Conservation (phyloP, 2,888 invertebrate genomes). For the Acleris emargana region DNA sequence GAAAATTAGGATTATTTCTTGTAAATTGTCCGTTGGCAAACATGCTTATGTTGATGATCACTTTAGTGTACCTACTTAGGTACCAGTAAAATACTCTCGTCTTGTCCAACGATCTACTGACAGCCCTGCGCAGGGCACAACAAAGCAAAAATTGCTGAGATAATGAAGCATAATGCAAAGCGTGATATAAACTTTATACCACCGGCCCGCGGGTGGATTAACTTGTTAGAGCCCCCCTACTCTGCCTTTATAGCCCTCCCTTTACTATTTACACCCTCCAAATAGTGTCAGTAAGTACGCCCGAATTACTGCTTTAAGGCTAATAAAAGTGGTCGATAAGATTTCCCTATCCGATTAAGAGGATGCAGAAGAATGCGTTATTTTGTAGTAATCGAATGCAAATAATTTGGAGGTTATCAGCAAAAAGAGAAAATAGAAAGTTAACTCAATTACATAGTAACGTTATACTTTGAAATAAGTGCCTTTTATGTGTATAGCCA, state of each 20-base stretch:
- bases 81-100: too few species aligned
- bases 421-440: not conserved
- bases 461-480: not conserved
- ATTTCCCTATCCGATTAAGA: constrained; percentile 22
- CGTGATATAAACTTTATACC: constrained; percentile 76
- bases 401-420: not conserved
- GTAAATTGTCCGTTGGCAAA: too few species aligned
- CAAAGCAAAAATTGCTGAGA: constrained; percentile 77
- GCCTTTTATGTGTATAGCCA: not conserved
- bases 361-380: not conserved
- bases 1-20: too few species aligned
- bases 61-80: too few species aligned
- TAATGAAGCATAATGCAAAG: constrained; percentile 80
- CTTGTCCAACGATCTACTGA: not conserved
- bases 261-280: constrained; percentile 37
- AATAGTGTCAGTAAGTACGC: constrained; percentile 35
- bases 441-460: too few species aligned
- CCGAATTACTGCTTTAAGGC: constrained; percentile 28
- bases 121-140: constrained; percentile 64
- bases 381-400: not conserved
- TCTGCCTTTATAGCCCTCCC: constrained; percentile 33
- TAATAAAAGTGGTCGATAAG: constrained; percentile 27
- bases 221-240: constrained; percentile 67
- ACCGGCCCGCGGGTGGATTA: constrained; percentile 71
- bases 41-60: too few species aligned